A percentile compares a stretch with the other conserved stretches of the same genome.
Conservation (phyloP, 2,888 invertebrate species). For the Odontocerum albicorne region DNA sequence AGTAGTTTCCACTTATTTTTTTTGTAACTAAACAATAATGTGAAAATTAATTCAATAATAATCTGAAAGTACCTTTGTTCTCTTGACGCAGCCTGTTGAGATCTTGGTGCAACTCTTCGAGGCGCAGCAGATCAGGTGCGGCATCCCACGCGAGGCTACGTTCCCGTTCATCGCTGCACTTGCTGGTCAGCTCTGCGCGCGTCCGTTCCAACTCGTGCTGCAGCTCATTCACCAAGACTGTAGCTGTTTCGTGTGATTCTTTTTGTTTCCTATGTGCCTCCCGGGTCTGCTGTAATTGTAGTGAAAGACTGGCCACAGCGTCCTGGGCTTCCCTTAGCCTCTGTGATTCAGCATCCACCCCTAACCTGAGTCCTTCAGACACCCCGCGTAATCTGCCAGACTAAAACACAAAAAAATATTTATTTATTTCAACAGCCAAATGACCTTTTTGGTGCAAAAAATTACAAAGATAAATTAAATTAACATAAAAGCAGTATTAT, state of each 20-base stretch:
- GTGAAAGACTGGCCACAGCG: conserved; percentile 52
- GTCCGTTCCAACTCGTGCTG: conserved; percentile 67
- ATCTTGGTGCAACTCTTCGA: conserved; percentile 76
- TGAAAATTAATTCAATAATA: too few relatives aligned
- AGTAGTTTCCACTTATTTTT: too few relatives aligned
- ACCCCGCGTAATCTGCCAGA: conserved; percentile 56
- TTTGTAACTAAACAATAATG: too few relatives aligned
- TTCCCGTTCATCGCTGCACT: conserved; percentile 45
- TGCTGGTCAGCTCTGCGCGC: conserved; percentile 59
- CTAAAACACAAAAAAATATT: conserved; percentile 39
- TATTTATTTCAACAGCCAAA: too few relatives aligned
- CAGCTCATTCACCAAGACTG: conserved; percentile 64
- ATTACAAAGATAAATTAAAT: too few relatives aligned
- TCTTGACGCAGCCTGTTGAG: conserved; percentile 71
- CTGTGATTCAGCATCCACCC: conserved; percentile 58
- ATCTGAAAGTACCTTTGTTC: conserved; percentile 73
- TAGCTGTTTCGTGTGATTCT: conserved; percentile 55
- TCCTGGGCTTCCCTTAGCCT: conserved; percentile 58
- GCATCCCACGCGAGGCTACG: conserved; percentile 37
- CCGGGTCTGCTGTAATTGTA: conserved; percentile 53
- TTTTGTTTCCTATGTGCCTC: conserved; percentile 53
- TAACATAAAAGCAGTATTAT: too few relatives aligned
- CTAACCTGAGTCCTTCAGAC: conserved; percentile 60
- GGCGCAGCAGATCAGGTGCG: conserved; percentile 70
- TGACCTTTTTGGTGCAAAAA: too few relatives aligned